Conservation (phyloP, 2,888 invertebrate species). For the Holacanthella duospinosa region DNA sequence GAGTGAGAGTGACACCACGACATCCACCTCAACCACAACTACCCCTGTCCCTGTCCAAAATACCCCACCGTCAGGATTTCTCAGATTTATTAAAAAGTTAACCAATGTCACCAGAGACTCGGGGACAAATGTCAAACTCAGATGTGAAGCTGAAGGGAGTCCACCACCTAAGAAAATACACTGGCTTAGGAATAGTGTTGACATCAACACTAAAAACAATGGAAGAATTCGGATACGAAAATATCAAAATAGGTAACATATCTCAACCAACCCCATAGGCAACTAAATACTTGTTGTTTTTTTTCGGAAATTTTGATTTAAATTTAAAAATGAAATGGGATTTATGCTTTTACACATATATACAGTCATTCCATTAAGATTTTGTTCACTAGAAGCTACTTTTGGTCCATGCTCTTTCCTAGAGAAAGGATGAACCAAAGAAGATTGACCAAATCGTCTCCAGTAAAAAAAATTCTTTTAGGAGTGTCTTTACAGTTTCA, state of each 20-base stretch:
- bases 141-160: constrained; percentile 55
- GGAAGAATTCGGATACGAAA: constrained; percentile 11
- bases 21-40: not conserved
- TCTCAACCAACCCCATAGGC: not conserved
- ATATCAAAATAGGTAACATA: constrained; percentile 15
- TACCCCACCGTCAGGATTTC: constrained; percentile 42
- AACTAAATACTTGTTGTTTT: no score
- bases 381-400: no score
- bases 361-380: no score
- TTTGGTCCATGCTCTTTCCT: no score
- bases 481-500: no score
- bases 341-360: no score
- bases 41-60: not conserved
- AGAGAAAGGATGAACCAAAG: no score
- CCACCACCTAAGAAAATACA: constrained; percentile 48
- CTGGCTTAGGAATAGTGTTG: constrained; percentile 49
- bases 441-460: no score
- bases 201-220: constrained; percentile 15
- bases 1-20: not conserved
- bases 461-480: no score
- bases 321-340: not conserved
- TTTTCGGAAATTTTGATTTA: not conserved
- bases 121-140: constrained; percentile 51
- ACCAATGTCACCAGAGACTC: constrained; percentile 50
- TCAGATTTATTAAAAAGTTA: constrained; percentile 48